Evolutionary conservation across 2,113 vertebrate species (phyloP).

Genomic region (Nestor notabilis): DNA sequence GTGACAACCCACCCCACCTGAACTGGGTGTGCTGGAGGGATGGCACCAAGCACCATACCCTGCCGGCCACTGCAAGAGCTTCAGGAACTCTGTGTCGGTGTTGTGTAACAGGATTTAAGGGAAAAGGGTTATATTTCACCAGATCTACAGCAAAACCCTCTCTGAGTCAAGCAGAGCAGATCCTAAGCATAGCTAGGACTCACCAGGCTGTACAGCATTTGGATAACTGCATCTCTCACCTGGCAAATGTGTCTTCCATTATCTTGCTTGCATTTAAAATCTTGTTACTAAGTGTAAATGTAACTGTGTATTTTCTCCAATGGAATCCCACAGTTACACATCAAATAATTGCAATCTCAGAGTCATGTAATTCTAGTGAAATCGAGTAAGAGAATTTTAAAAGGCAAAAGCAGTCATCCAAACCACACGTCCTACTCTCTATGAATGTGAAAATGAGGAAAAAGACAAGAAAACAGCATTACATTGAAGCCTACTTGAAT

Average conservation of each 20-base stretch:
- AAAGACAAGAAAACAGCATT: neutral
- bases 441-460: neutral
- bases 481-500: neutral
- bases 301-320: neutral
- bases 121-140: neutral
- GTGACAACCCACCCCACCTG: neutral
- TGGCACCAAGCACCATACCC: neutral
- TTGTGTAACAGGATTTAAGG: neutral
- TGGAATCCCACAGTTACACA: rapidly evolving
- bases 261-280: neutral
- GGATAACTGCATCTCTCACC: neutral
- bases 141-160: neutral
- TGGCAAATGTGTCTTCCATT: neutral
- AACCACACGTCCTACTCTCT: rapidly evolving
- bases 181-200: neutral
- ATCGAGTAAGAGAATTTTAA: neutral
- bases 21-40: neutral
- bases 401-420: neutral
- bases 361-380: neutral
- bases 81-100: neutral
- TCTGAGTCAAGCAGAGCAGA: rapidly evolving
- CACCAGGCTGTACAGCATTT: too few species aligned
- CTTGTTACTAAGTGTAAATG: neutral
- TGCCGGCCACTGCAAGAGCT: neutral
- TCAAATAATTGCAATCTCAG: neutral